phyloP scores from a whole-genome alignment of 92 coral and sea anemone species.

The Siderastrea radians region DNA sequence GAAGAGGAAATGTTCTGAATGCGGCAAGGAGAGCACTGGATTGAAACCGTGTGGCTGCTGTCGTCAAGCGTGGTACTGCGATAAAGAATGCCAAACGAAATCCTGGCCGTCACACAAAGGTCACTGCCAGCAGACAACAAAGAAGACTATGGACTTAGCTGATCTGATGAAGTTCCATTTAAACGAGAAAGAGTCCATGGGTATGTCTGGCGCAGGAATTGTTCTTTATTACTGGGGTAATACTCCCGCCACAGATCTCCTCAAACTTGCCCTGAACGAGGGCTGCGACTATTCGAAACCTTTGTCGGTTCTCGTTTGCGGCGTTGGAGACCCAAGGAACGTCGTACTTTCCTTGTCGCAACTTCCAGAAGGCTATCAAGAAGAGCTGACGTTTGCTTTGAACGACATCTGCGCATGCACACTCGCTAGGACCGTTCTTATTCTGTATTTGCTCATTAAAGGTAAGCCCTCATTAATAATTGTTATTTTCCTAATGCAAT shows the following conservation, averaged over 20 bases:
- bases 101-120: slow-evolving; percentile 67
- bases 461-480: slow-evolving; percentile 38
- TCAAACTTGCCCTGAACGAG: slow-evolving; percentile 80
- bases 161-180: not conserved
- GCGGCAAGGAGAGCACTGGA: slow-evolving; percentile 24
- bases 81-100: slow-evolving; percentile 52
- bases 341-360: slow-evolving; percentile 62
- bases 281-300: slow-evolving; percentile 63
- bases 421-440: slow-evolving; percentile 80
- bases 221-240: slow-evolving; percentile 85
- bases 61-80: slow-evolving; percentile 71
- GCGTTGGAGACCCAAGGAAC: slow-evolving; percentile 85
- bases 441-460: slow-evolving; percentile 74
- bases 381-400: slow-evolving; percentile 66
- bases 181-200: not conserved
- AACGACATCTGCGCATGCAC: slow-evolving; percentile 77
- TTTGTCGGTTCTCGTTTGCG: slow-evolving; percentile 71
- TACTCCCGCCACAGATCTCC: slow-evolving; percentile 75
- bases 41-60: slow-evolving; percentile 67
- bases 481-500: not conserved
- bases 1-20: slow-evolving; percentile 57
- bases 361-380: slow-evolving; percentile 64
- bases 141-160: slow-evolving; percentile 8
- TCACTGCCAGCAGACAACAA: slow-evolving; percentile 50
- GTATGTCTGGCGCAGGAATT: not conserved